Base-by-base conservation (phyloP, 2,888 invertebrate species). In the Heliconius charithonia region DNA sequence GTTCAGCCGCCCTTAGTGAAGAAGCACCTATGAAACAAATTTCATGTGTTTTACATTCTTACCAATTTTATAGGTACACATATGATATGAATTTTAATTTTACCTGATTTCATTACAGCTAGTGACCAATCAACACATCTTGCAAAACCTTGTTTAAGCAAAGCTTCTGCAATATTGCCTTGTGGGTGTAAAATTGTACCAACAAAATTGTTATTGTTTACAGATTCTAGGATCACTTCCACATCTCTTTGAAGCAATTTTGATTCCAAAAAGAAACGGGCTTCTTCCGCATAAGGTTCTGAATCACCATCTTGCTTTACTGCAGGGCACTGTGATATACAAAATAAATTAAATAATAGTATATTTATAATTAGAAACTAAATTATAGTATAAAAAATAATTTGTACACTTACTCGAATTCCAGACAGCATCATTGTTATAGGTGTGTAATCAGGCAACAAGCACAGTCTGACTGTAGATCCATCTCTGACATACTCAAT, bases 401-500 rank as follows among this genome's bases (percentile, higher is more conserved):
- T 71, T 71, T n/a, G 10, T 6, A 32, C 72, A 92, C 96, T 95
- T 90, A 97, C 97, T 87, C 97, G 95, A 83, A 99, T 98, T 81
- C 99, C 99, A 75, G 99, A 98, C 82, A 99, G 96, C 97, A 99
- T 99, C 80, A 99, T 92, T 0, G 99, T 99, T 79, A 99, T 97
- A 87, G 98, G 97, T 85, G 98, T 97, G 91, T 97, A 98, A 80
- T 97, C 98, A 2, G 99, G 99, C 78, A 99, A 92, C 19, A 99
- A 95, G 87, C 99, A 98, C 4, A 98, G 97, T 83, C 99, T 96
- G 22, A 99, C 97, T 1, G 99, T 99, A 56, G 99, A 99, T 0
- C 99, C 99, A 93, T 99, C 99, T 78, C 99, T 96, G 0, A 99
- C 99, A 95, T 99, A 98, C 90, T 99, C 99, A 85, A 99, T 97